phyloP scores from a whole-genome alignment of 2,113 vertebrate genomes.

The Chaenocephalus aceratus region DNA sequence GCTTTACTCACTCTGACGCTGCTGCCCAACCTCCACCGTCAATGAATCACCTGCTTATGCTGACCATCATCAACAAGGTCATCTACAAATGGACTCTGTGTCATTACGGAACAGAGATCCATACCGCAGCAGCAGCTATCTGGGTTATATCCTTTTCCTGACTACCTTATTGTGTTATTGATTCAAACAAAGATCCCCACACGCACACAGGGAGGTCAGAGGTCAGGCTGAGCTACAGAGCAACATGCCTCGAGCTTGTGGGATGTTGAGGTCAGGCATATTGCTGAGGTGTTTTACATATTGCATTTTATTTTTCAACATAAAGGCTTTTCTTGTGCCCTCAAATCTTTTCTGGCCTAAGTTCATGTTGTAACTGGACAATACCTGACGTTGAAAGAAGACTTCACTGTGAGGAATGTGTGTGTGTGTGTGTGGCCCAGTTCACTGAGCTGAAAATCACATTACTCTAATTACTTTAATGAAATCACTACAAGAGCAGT shows the following conservation, averaged over 20 bases:
- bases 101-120: conserved; percentile 9
- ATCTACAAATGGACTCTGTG: conserved; percentile 29
- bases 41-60: conserved; percentile 49
- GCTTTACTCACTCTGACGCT: not conserved
- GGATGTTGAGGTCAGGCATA: not conserved
- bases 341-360: not conserved
- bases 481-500: not conserved
- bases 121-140: conserved; percentile 18
- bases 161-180: not conserved
- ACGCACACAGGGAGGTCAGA: conserved; percentile 32
- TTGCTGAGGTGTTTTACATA: not conserved
- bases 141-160: not conserved
- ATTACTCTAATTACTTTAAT: not conserved
- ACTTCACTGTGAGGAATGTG: not conserved
- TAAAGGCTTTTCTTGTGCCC: not conserved
- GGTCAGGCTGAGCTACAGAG: conserved; percentile 21
- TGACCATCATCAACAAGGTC: conserved; percentile 48
- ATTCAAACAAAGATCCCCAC: conserved; percentile 10
- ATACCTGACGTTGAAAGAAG: not conserved
- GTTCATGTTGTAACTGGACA: not conserved
- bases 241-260: not conserved
- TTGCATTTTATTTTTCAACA: not conserved
- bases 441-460: not conserved
- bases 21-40: conserved; percentile 18
- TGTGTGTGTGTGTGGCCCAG: not conserved